Conservation (phyloP, 2,888 invertebrate species). For the Ophion ellenae region DNA sequence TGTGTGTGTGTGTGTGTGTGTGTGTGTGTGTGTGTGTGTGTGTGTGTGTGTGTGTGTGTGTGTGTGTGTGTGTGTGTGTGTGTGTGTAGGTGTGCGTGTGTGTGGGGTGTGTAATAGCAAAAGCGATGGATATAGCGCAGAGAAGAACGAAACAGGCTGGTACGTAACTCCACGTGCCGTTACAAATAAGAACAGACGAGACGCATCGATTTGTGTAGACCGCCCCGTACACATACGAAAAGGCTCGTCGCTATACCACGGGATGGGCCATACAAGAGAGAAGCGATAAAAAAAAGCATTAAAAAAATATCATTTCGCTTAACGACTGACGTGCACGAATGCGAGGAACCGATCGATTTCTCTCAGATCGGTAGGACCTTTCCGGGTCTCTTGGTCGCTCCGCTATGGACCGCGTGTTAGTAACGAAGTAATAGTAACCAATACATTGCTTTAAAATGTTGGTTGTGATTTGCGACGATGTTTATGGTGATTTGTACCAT, state of each 20-base stretch:
- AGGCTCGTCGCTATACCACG: slow-evolving; percentile 16
- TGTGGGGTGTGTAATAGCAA: neutral
- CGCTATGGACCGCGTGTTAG: neutral
- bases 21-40: too few relatives aligned
- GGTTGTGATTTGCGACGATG: too few relatives aligned
- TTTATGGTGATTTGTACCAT: too few relatives aligned
- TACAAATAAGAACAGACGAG: slow-evolving; percentile 75
- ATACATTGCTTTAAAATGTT: too few relatives aligned
- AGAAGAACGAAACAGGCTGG: slow-evolving; percentile 77
- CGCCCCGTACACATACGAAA: slow-evolving; percentile 47
- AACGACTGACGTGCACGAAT: slow-evolving; percentile 76
- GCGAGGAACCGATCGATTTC: slow-evolving; percentile 50
- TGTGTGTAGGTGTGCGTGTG: too few relatives aligned
- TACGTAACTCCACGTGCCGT: slow-evolving; percentile 76
- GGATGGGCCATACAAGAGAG: slow-evolving; percentile 48
- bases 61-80: too few relatives aligned
- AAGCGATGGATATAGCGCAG: slow-evolving; percentile 53
- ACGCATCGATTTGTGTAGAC: slow-evolving; percentile 79
- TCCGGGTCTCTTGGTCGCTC: slow-evolving; percentile 45
- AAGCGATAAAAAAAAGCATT: slow-evolving; percentile 28
- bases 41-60: too few relatives aligned
- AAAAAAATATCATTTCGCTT: slow-evolving; percentile 69
- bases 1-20: too few relatives aligned
- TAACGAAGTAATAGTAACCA: too few relatives aligned
- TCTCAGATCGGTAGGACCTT: slow-evolving; percentile 42